A percentile compares a stretch with the other conserved stretches of the same genome.
Evolutionary conservation across 2,888 invertebrate species (phyloP).

Genomic region (Yponomeuta malinellus): DNA sequence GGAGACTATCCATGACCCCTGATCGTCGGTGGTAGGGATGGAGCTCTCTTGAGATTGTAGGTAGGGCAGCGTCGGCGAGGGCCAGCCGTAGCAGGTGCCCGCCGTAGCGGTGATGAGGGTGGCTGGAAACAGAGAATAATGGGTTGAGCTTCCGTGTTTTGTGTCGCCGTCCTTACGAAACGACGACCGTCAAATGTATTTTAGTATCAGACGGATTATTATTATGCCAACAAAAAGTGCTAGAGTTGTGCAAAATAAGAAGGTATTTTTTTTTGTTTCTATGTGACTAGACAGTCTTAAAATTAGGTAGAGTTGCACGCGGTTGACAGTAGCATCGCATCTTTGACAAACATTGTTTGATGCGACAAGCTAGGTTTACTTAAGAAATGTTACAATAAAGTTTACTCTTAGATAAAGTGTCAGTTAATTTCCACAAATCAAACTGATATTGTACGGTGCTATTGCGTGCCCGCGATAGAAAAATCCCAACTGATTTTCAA

Average conservation of each 20-base stretch:
- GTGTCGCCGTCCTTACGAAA: neutral
- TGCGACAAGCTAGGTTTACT: neutral
- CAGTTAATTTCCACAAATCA: constrained; percentile 12
- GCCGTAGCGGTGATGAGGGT: constrained; percentile 72
- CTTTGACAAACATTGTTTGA: neutral
- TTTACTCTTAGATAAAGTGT: constrained; percentile 7
- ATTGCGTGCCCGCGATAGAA: constrained; percentile 21
- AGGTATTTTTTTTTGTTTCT: neutral
- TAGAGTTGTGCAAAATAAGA: neutral
- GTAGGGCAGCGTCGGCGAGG: constrained; percentile 76
- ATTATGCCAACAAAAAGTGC: neutral
- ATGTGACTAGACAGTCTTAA: neutral
- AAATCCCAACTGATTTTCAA: too few species aligned
- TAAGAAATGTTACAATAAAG: constrained; percentile 1
- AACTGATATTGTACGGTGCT: constrained; percentile 19
- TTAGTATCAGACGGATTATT: neutral
- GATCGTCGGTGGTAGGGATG: constrained; percentile 64
- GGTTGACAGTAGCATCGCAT: neutral
- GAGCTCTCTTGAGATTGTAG: constrained; percentile 59
- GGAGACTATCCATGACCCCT: constrained; percentile 79
- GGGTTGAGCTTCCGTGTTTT: constrained; percentile 2
- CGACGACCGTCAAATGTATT: neutral
- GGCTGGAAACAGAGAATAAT: constrained; percentile 46
- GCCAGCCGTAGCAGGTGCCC: constrained; percentile 77
- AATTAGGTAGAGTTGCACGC: neutral